Percentiles rank a stretch among this genome's conserved stretches.
phyloP scores from a whole-genome alignment of 2,888 invertebrate species.

The Ophonus ardosiacus region DNA sequence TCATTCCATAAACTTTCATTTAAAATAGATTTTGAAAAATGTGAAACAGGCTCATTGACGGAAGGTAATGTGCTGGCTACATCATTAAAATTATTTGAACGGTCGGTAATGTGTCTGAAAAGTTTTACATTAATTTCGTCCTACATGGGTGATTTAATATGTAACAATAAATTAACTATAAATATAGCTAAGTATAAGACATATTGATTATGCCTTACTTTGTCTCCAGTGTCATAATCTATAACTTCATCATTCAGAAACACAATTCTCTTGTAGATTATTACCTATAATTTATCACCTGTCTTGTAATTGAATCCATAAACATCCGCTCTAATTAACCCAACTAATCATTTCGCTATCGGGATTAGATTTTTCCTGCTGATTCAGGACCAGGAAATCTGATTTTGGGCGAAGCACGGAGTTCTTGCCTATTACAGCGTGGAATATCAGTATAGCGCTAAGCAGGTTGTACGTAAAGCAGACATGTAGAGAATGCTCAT shows the following conservation, averaged over 20 bases:
- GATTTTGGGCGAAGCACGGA: background rate
- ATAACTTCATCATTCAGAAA: background rate
- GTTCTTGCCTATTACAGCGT: background rate
- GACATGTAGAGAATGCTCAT: constrained; percentile 45
- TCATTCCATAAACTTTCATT: too few relatives aligned
- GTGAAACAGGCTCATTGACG: too few relatives aligned
- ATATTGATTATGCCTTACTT: too few relatives aligned
- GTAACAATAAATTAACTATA: too few relatives aligned
- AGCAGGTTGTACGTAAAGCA: constrained; percentile 3
- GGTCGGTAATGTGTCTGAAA: too few relatives aligned
- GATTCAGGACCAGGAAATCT: background rate
- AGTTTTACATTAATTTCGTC: too few relatives aligned
- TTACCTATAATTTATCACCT: background rate
- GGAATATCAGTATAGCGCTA: background rate
- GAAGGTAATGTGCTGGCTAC: too few relatives aligned
- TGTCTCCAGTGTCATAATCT: too few relatives aligned
- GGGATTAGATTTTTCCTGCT: background rate
- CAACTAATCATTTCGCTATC: background rate
- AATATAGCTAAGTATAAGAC: too few relatives aligned
- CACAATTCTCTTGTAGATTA: background rate
- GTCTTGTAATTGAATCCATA: background rate
- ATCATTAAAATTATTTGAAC: too few relatives aligned
- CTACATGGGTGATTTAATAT: too few relatives aligned
- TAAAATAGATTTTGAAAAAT: too few relatives aligned
- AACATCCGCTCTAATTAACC: background rate